Evolutionary conservation across 2,113 vertebrate genomes (phyloP).

Genomic region (Rhagologus leucostigma): DNA sequence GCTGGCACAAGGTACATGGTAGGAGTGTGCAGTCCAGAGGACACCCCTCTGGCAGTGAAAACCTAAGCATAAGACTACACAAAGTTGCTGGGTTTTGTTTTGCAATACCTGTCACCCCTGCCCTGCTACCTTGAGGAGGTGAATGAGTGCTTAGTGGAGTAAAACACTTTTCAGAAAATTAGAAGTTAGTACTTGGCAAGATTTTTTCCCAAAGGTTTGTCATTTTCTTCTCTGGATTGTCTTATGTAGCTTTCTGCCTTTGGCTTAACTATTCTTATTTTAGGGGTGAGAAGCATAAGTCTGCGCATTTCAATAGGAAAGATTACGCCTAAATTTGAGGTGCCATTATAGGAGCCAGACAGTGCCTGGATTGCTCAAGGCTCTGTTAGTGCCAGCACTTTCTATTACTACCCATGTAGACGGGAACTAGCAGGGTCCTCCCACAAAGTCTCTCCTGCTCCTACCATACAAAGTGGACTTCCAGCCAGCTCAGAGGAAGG

Average conservation of each 20-base stretch:
- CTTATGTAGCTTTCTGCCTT: neutral
- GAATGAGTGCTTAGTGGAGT: neutral
- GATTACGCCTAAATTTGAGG: neutral
- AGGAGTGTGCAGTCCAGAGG: neutral
- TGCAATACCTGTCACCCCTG: neutral
- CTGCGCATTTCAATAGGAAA: neutral
- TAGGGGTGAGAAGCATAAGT: neutral
- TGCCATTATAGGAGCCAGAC: neutral
- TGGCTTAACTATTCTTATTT: neutral
- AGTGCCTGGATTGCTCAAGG: neutral
- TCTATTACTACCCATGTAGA: fast-evolving
- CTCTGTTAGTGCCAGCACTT: neutral
- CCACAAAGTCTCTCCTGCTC: neutral
- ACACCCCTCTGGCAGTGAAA: neutral
- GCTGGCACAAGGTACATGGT: neutral
- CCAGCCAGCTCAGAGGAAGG: neutral
- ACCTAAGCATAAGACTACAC: neutral
- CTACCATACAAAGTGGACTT: neutral
- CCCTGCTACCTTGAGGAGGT: neutral
- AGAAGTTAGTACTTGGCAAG: neutral
- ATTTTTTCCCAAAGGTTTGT: neutral
- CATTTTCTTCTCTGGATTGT: neutral
- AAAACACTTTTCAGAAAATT: neutral
- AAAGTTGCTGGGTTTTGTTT: neutral
- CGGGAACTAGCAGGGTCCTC: neutral